phyloP scores from a whole-genome alignment of 2,797 vertebrate genomes.

The Merluccius polli region DNA sequence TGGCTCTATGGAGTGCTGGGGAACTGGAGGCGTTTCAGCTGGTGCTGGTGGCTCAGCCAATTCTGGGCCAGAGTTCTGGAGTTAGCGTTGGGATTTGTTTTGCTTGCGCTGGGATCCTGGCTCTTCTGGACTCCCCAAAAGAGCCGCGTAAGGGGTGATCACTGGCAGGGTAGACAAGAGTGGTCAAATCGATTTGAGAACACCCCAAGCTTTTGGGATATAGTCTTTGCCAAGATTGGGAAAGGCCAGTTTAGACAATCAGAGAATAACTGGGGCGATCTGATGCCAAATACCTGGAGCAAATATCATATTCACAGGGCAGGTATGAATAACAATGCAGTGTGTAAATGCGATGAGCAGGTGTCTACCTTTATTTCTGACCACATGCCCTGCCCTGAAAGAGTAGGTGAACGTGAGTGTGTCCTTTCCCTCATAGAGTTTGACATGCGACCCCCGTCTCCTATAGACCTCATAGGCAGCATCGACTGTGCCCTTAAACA shows the following conservation, averaged over 20 bases:
- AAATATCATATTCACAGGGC: slow-evolving; percentile 57
- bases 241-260: slow-evolving; percentile 44
- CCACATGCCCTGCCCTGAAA: slow-evolving; percentile 47
- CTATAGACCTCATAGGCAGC: slow-evolving; percentile 83
- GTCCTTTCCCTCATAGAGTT: slow-evolving; percentile 82
- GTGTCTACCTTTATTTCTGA: slow-evolving; percentile 47
- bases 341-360: slow-evolving; percentile 63
- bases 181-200: slow-evolving; percentile 18
- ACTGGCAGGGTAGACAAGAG: slow-evolving; percentile 32
- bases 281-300: slow-evolving; percentile 83
- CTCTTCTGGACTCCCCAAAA: slow-evolving; percentile 64
- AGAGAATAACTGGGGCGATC: slow-evolving; percentile 61
- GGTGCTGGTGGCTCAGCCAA: slow-evolving; percentile 85
- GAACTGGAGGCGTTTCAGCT: slow-evolving; percentile 73
- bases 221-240: slow-evolving; percentile 66
- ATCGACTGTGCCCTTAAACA: slow-evolving; percentile 78
- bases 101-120: slow-evolving; percentile 72
- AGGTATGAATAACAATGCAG: slow-evolving; percentile 70
- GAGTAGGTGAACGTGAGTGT: slow-evolving; percentile 64
- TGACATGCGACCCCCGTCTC: slow-evolving; percentile 80
- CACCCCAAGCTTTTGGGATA: slow-evolving; percentile 73
- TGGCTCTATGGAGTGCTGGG: slow-evolving; percentile 84
- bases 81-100: slow-evolving; percentile 72
- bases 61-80: slow-evolving; percentile 84
- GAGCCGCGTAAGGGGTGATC: slow-evolving; percentile 31